Evolutionary conservation across 2,888 invertebrate species (phyloP), one percentile per base, ranked within the genome.

Genomic region (Drosophila rellima): DNA sequence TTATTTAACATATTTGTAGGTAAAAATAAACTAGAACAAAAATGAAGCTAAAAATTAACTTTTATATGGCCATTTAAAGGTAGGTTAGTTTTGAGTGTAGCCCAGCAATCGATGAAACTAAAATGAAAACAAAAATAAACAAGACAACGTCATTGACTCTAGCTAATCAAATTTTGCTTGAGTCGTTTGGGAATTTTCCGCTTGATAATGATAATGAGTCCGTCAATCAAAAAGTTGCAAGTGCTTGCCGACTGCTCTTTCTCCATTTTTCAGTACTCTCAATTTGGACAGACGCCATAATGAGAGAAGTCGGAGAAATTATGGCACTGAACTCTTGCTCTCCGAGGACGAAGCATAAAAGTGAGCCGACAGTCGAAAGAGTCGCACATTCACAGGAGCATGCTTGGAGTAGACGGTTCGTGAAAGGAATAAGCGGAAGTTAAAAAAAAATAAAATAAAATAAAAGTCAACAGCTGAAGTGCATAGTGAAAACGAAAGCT

Each of bases 401-500:
- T 50, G 59, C 67, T 88, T 70, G 65, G 18, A 84, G 85, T 71
- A 50, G 44, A 69, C 74, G 67, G 87, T 70, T 72, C 78, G 52
- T 17, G 31, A 51, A 47, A 63, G 55, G 67, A 42, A 26, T 40
- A 31, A 37, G 18, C 50, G 39, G 59, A 63, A 69, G 23, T 11
- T 5, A n/a, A 11, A 3, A 42, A 37, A 23, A 4, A 57, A 18
- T 18, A 23, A 17, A 13, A 10, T 29, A 8, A 55, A 23, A 6
- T 23, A 7, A 26, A 26, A 26, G 5, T 18, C 15, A 17, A 17
- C 15, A 17, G 39, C 39, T 17, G 15, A 37, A 18, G 70, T 71
- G 69, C 74, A 76, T 62, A 88, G 88, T 83, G 83, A 83, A 83
- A 83, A 79, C 89, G 75, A 78, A 82, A 71, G 78, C 72, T 8